Conservation (phyloP, 2,888 invertebrate species). For the Synergus japonicus region DNA sequence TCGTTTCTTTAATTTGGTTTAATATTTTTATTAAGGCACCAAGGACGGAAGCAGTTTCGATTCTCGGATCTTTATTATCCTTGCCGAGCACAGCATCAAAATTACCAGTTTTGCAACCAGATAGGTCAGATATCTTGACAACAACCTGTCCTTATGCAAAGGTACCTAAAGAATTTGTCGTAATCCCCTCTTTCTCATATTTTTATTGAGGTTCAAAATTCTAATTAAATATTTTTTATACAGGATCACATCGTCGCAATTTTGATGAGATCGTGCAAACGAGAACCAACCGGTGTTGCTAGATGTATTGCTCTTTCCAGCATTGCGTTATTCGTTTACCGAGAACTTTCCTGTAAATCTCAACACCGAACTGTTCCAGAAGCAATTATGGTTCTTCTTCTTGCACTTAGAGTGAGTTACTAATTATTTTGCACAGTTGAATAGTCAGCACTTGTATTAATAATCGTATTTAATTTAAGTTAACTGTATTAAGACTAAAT, state of each 20-base stretch:
- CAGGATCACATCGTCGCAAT: conserved; percentile 93
- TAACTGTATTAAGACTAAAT: not conserved
- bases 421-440: not conserved
- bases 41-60: conserved; percentile 92
- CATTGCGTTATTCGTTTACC: conserved; percentile 86
- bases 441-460: not conserved
- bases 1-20: not conserved
- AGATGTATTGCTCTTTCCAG: conserved; percentile 93
- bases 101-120: conserved; percentile 85
- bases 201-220: not conserved
- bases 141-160: conserved; percentile 87
- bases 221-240: conserved; percentile 56
- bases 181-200: conserved; percentile 28
- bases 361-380: conserved; percentile 84
- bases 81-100: conserved; percentile 86
- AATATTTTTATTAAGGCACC: conserved; percentile 82
- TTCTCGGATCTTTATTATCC: conserved; percentile 91
- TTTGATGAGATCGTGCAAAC: conserved; percentile 90
- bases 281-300: conserved; percentile 92
- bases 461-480: not conserved
- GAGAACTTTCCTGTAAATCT: conserved; percentile 82
- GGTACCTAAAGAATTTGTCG: conserved; percentile 75
- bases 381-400: conserved; percentile 83
- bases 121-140: conserved; percentile 79
- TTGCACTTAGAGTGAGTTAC: conserved; percentile 83